A percentile compares a stretch with the other conserved stretches of the same genome.
Evolutionary conservation across 2,888 invertebrate genomes (phyloP).

Genomic region (Chrysolina oricalcia): DNA sequence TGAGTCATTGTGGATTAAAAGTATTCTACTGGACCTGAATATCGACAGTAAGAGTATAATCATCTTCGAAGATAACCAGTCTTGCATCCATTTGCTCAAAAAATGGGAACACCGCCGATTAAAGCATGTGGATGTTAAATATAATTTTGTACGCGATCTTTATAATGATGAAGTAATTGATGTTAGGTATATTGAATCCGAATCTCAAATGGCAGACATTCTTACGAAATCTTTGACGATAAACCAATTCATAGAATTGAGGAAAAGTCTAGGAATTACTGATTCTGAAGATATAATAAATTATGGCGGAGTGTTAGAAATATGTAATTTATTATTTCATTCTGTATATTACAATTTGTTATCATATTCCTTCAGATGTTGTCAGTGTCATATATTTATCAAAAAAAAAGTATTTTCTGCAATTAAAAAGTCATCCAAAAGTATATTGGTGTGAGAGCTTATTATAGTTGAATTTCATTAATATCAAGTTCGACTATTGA

Average conservation of each 20-base stretch:
- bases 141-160: conserved; percentile 40
- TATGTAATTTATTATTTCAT: neutral
- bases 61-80: conserved; percentile 14
- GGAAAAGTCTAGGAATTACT: neutral
- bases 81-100: conserved; percentile 38
- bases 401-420: neutral
- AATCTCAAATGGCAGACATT: neutral
- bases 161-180: neutral
- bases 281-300: conserved; percentile 1
- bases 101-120: conserved; percentile 39
- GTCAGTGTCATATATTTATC: neutral
- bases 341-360: neutral
- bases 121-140: conserved; percentile 41
- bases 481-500: no score
- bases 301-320: neutral
- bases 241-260: neutral
- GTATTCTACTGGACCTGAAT: conserved; percentile 7
- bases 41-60: conserved; percentile 1
- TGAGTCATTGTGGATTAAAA: conserved; percentile 9
- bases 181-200: neutral
- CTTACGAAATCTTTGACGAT: neutral
- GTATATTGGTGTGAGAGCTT: neutral
- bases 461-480: neutral
- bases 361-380: neutral
- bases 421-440: neutral